Conservation (phyloP, 2,797 vertebrate genomes). For the Capromys pilorides region DNA sequence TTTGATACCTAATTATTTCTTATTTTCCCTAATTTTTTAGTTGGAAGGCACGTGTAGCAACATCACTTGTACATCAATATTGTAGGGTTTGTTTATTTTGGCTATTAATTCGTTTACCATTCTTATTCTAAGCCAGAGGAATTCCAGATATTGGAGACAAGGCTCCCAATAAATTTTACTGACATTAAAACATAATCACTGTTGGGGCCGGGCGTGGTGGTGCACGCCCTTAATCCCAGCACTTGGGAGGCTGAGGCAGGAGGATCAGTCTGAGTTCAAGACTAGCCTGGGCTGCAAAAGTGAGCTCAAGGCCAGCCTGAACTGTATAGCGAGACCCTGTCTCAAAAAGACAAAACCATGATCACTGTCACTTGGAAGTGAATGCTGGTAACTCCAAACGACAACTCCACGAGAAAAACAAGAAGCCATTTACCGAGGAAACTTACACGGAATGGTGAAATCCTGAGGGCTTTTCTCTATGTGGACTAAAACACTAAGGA, state of each 20-base stretch:
- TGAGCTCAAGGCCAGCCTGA: no score
- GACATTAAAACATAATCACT: not conserved
- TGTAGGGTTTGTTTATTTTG: not conserved
- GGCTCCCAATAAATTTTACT: not conserved
- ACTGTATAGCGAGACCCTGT: no score
- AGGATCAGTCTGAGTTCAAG: no score
- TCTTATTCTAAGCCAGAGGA: not conserved
- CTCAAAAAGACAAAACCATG: not conserved
- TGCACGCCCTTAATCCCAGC: no score
- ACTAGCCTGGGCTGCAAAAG: no score
- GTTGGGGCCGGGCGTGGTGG: not conserved
- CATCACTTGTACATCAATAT: not conserved
- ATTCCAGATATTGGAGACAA: not conserved
- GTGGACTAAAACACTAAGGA: not conserved
- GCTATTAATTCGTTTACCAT: not conserved
- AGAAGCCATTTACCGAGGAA: not conserved
- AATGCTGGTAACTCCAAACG: not conserved
- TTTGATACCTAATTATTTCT: slow-evolving; percentile 7
- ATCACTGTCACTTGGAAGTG: not conserved
- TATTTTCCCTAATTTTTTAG: slow-evolving; percentile 4
- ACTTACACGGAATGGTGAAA: not conserved
- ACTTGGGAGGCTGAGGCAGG: no score
- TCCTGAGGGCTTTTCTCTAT: not conserved
- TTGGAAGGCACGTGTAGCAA: rapidly evolving
- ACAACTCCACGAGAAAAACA: not conserved